Evolutionary conservation across 2,888 invertebrate genomes (phyloP).

Genomic region (Pollenia labialis): DNA sequence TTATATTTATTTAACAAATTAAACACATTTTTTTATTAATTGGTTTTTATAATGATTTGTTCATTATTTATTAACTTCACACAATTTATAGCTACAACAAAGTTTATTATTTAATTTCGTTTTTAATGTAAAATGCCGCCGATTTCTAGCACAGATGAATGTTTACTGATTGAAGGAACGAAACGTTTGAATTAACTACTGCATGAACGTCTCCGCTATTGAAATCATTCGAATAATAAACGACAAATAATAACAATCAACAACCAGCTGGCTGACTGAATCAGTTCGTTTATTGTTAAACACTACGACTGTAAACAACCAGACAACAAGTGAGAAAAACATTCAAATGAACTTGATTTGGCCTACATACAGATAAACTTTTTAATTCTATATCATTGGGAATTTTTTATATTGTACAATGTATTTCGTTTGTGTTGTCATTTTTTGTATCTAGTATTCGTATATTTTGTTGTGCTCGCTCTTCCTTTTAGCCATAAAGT

Average conservation of each 20-base stretch:
- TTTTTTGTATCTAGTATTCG: conserved; percentile 20
- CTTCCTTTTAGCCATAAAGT: not conserved
- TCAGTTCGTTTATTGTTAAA: conserved; percentile 33
- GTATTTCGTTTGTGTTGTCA: conserved; percentile 8
- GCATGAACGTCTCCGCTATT: conserved; percentile 5
- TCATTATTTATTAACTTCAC: not conserved
- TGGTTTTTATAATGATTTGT: conserved; percentile 36
- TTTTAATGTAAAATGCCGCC: conserved; percentile 28
- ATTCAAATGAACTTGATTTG: conserved; percentile 46
- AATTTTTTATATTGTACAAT: conserved; percentile 20
- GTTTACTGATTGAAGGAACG: conserved; percentile 33
- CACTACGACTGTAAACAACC: conserved; percentile 13
- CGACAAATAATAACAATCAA: conserved; percentile 26
- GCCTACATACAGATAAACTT: conserved; percentile 18
- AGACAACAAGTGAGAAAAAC: conserved; percentile 50
- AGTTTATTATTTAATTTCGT: conserved; percentile 29
- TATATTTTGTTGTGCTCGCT: conserved; percentile 55
- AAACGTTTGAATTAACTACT: conserved; percentile 20
- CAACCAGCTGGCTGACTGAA: conserved; percentile 51
- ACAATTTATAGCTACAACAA: not conserved
- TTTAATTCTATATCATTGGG: conserved; percentile 57
- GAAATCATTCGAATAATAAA: conserved; percentile 23
- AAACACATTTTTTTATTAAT: conserved; percentile 46
- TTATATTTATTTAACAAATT: not conserved
- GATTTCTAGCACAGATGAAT: conserved; percentile 47